Percentiles rank a stretch among this genome's conserved stretches.
phyloP scores from a whole-genome alignment of 1,140 invertebrate genomes.

The Papilio dardanus region DNA sequence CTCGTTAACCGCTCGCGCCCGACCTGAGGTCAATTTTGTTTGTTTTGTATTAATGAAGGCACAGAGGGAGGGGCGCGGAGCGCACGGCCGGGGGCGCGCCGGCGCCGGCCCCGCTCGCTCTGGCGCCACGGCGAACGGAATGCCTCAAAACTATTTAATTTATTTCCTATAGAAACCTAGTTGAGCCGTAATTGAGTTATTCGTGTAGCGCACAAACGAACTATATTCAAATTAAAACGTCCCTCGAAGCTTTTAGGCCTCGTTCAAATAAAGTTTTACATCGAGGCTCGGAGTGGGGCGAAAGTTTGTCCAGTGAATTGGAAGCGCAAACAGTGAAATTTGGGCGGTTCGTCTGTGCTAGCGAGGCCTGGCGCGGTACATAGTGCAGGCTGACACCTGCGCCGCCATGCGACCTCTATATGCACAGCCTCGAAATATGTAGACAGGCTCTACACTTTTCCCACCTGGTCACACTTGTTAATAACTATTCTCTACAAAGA shows the following conservation, averaged over 20 bases:
- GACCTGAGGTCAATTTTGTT: slow-evolving; percentile 79
- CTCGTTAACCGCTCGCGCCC: slow-evolving; percentile 74
- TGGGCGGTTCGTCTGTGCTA: slow-evolving; percentile 77
- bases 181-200: slow-evolving; percentile 75
- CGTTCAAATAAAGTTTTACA: slow-evolving; percentile 61
- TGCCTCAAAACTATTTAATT: slow-evolving; percentile 78
- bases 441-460: slow-evolving; percentile 55
- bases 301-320: slow-evolving; percentile 55
- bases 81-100: slow-evolving; percentile 71
- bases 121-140: slow-evolving; percentile 75
- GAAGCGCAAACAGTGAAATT: slow-evolving; percentile 67
- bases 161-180: slow-evolving; percentile 72
- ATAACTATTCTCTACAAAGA: slow-evolving; percentile 19
- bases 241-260: slow-evolving; percentile 65
- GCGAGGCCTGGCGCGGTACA: slow-evolving; percentile 50
- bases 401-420: slow-evolving; percentile 65
- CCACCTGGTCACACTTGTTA: slow-evolving; percentile 59
- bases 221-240: slow-evolving; percentile 57
- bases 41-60: slow-evolving; percentile 80
- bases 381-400: slow-evolving; percentile 73
- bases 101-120: slow-evolving; percentile 57
- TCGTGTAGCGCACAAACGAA: slow-evolving; percentile 47
- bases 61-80: slow-evolving; percentile 53
- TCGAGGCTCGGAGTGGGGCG: slow-evolving; percentile 48
- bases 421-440: slow-evolving; percentile 58